Conservation (phyloP, 2,113 vertebrate genomes). For the Microtus pennsylvanicus region DNA sequence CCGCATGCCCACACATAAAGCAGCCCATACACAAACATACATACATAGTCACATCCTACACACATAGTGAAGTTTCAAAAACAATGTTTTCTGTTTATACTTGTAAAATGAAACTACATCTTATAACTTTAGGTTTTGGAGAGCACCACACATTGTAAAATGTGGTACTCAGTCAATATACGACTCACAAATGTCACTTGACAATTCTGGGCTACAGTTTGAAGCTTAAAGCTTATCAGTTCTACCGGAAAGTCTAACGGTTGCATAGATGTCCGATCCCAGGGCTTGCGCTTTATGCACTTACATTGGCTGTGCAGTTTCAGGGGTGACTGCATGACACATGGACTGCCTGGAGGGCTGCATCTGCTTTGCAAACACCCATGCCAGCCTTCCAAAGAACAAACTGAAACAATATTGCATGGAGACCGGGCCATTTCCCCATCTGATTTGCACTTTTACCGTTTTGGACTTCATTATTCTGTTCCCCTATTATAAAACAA, state of each 20-base stretch:
- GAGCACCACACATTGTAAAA: neutral
- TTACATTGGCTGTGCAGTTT: neutral
- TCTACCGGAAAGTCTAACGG: neutral
- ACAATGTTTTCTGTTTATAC: neutral
- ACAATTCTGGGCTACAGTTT: neutral
- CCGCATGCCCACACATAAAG: neutral
- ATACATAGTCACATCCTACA: neutral
- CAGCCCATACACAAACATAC: no score
- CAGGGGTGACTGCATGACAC: neutral
- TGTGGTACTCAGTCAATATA: fast-evolving
- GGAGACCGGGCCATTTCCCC: neutral
- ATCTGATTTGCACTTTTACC: neutral
- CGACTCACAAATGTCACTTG: neutral
- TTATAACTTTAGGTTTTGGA: neutral
- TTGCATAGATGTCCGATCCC: neutral
- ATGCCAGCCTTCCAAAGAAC: conserved; percentile 6
- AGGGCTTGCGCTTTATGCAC: neutral
- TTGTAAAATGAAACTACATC: neutral
- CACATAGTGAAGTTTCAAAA: neutral
- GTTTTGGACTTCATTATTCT: neutral
- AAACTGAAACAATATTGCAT: neutral
- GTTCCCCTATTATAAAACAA: neutral
- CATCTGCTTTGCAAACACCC: conserved; percentile 27
- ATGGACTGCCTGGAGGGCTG: neutral
- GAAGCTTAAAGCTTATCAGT: neutral